A percentile compares a stretch with the other conserved stretches of the same genome.
phyloP scores from a whole-genome alignment of 2,797 vertebrate genomes.

The Phoebastria nigripes region DNA sequence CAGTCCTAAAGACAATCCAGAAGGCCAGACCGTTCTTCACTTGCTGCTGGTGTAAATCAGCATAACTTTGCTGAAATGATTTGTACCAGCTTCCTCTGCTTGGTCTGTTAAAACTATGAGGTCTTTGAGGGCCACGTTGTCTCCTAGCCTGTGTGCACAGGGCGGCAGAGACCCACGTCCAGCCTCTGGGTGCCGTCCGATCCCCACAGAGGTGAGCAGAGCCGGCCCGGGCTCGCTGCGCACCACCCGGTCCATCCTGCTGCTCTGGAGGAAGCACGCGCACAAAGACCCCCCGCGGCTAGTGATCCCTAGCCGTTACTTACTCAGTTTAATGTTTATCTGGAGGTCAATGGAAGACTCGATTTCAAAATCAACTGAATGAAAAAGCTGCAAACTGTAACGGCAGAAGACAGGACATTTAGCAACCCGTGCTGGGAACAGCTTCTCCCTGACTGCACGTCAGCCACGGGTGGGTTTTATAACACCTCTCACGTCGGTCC shows the following conservation, averaged over 20 bases:
- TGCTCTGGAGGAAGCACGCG: not conserved
- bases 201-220: not conserved
- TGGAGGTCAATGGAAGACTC: constrained; percentile 83
- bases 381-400: constrained; percentile 73
- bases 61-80: not conserved
- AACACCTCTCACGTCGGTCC: not conserved
- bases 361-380: constrained; percentile 85
- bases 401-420: not conserved
- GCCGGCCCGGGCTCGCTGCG: fast-evolving
- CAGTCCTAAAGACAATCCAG: not conserved
- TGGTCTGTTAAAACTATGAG: not conserved
- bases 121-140: not conserved
- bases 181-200: fast-evolving
- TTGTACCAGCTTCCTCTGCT: not conserved
- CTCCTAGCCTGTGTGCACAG: not conserved
- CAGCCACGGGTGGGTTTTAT: fast-evolving
- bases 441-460: fast-evolving
- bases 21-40: not conserved
- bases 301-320: constrained; percentile 10
- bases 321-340: constrained; percentile 81
- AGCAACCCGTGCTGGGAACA: not conserved
- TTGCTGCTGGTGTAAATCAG: not conserved
- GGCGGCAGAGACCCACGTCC: not conserved
- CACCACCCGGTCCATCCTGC: fast-evolving
- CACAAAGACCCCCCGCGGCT: not conserved